These are phyloP conservation scores for Tautogolabrus adspersus DNA, from an alignment of 2,113 vertebrate genomes.

Conservation along the genomic window DNA sequence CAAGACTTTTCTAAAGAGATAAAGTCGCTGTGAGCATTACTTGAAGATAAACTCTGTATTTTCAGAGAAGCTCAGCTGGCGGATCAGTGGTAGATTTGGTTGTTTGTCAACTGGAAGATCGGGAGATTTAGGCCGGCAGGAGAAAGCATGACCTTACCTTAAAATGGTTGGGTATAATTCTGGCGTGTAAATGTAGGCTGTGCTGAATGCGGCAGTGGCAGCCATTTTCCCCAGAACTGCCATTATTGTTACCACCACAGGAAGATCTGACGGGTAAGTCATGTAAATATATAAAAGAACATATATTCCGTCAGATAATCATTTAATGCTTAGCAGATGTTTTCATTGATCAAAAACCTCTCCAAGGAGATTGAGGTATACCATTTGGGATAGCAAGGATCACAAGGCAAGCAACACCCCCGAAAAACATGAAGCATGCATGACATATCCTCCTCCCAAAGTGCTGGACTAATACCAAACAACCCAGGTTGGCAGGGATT, in stretches of 20 bases:
- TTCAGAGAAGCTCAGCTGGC: too few relatives aligned
- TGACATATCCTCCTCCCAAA: constrained; percentile 86
- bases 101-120: too few relatives aligned
- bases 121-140: too few relatives aligned
- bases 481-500: constrained; percentile 80
- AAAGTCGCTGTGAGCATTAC: too few relatives aligned
- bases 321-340: too few relatives aligned
- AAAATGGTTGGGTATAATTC: constrained; percentile 86
- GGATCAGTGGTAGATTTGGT: too few relatives aligned
- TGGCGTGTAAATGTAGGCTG: constrained; percentile 81
- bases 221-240: constrained; percentile 67
- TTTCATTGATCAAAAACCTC: not conserved
- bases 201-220: constrained; percentile 50
- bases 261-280: constrained; percentile 48
- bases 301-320: not conserved
- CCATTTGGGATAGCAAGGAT: constrained; percentile 86
- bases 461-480: constrained; percentile 79
- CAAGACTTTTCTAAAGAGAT: too few relatives aligned
- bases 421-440: constrained; percentile 76
- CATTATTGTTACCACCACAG: constrained; percentile 45
- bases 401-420: constrained; percentile 84
- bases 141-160: not conserved
- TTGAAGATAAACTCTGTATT: too few relatives aligned
- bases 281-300: not conserved
- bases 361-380: constrained; percentile 50